A percentile compares a stretch with the other conserved stretches of the same genome.
phyloP scores from a whole-genome alignment of 2,888 invertebrate genomes.

The Gibbula magus region DNA sequence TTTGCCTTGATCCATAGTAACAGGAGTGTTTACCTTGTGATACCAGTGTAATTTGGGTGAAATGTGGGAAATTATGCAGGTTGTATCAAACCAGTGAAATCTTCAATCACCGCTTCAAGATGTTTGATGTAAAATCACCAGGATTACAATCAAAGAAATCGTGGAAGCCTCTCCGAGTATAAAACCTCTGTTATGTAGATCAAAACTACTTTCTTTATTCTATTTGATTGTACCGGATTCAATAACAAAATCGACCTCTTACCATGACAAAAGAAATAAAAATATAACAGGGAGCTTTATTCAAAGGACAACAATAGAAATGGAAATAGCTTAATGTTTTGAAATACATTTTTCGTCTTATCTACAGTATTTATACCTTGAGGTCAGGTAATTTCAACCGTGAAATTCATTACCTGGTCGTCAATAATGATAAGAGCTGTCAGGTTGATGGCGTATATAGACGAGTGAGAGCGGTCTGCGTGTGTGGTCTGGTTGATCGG shows the following conservation, averaged over 20 bases:
- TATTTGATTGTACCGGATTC: background rate
- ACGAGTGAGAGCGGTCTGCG: background rate
- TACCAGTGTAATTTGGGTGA: no score
- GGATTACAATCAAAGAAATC: background rate
- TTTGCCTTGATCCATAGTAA: no score
- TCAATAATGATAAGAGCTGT: slow-evolving; percentile 4
- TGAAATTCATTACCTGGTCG: slow-evolving; percentile 11
- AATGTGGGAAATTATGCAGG: no score
- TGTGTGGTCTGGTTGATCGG: background rate
- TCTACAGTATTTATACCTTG: background rate
- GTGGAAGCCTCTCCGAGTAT: background rate
- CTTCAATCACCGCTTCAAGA: no score
- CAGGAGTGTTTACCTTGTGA: no score
- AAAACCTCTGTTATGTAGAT: slow-evolving; percentile 5
- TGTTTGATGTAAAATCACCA: background rate
- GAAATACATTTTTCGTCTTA: slow-evolving; percentile 13
- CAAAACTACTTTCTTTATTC: background rate
- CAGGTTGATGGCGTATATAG: background rate
- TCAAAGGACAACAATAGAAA: background rate
- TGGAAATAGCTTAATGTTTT: background rate
- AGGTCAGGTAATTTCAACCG: background rate
- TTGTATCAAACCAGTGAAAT: no score
- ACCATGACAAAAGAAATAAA: background rate
- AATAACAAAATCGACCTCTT: background rate
- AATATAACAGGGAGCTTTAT: background rate